Evolutionary conservation across 2,888 invertebrate genomes (phyloP), one percentile per base, ranked within the genome.

Genomic region (Latrodectus hesperus): DNA sequence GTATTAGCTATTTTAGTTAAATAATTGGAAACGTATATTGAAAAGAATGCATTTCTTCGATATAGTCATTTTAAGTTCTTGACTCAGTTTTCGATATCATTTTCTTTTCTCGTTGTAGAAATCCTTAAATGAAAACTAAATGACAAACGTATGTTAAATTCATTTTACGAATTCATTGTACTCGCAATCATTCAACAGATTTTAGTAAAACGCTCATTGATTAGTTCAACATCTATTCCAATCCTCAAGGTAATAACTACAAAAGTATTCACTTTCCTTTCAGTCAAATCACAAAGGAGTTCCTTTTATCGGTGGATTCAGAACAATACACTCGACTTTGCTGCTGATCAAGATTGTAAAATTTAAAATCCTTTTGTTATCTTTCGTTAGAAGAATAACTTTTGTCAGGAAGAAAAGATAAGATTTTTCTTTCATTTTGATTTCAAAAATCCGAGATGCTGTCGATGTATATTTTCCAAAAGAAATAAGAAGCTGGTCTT

Each of bases 321-420:
- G 75, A 75, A 82, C 75, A 82, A 82, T 82, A 73, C 55, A 26
- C n/a, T 49, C 17, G 60, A 17, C 22, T 73, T 49, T 73, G 52
- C 38, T 55, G 68, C 38, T 75, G 74, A 82, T 82, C 75, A 70
- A 82, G 75, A 82, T 82, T 75, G 82, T 82, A 82, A 82, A 82
- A 75, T 82, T 75, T 68, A 68, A 65, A 75, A 70, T 75, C 70
- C 82, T 75, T 82, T 82, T 82, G 82, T 82, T 55, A 52, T 68
- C 68, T 75, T 75, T 75, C 53, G 68, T 82, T 75, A 75, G 26
- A 16, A 38, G 82, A 75, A 75, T 82, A 75, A 75, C 82, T 82
- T 82, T 75, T 82, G 75, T 75, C 60, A 70, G 65, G 17, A 67
- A 16, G 65, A 26, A 75, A 82, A 68, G 82, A 74, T 82, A 75